phyloP scores from a whole-genome alignment of 2,888 invertebrate genomes.

The Lepidocyrtinus sp. region DNA sequence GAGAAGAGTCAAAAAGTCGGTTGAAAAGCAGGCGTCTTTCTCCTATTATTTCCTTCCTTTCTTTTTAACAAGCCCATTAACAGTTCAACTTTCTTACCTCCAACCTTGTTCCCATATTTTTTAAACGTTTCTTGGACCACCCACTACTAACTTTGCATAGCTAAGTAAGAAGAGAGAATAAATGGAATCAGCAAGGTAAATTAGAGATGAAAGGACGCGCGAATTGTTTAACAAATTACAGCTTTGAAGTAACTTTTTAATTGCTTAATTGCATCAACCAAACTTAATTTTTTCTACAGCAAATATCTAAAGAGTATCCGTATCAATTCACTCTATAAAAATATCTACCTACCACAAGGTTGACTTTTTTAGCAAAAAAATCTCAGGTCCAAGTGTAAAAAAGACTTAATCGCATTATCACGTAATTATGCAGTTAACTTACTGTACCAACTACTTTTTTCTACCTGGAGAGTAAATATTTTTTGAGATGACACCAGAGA shows the following conservation, averaged over 20 bases:
- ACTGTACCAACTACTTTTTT: not conserved
- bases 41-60: not conserved
- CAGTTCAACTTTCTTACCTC: not conserved
- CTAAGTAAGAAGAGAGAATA: not conserved
- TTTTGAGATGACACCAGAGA: not conserved
- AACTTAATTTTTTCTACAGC: not conserved
- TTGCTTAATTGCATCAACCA: constrained; percentile 1
- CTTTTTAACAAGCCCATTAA: not conserved
- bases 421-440: not conserved
- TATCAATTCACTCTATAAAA: no score
- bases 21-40: no score
- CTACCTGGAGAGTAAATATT: not conserved
- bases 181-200: not conserved
- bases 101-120: not conserved
- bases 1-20: no score
- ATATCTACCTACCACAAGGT: no score
- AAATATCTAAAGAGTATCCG: no score
- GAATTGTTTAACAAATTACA: not conserved
- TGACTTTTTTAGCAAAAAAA: no score
- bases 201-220: no score
- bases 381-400: not conserved
- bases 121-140: not conserved
- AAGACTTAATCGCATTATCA: not conserved
- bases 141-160: not conserved
- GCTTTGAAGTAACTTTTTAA: not conserved